A percentile compares a stretch with the other conserved stretches of the same genome.
Conservation (phyloP, 2,797 vertebrate species). For the Dromococcyx pavoninus region DNA sequence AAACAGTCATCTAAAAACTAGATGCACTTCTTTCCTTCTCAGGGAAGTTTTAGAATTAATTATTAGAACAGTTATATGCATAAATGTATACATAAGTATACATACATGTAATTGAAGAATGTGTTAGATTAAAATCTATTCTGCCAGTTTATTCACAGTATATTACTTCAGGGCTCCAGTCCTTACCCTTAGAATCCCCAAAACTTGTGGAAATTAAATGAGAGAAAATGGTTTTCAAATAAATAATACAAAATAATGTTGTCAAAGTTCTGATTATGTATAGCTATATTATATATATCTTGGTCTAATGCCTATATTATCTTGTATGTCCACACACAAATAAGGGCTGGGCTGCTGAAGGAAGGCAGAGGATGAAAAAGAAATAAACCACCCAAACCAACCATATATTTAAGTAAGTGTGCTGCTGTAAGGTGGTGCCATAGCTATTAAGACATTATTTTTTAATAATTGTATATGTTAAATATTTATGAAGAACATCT, state of each 20-base stretch:
- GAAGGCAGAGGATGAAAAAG: background rate
- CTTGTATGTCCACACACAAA: background rate
- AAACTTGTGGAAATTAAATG: background rate
- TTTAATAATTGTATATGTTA: conserved; percentile 15
- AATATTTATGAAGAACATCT: conserved; percentile 17
- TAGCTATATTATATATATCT: background rate
- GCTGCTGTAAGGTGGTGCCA: background rate
- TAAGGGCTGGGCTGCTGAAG: background rate
- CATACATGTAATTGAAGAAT: background rate
- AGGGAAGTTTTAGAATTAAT: background rate
- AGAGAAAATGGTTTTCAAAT: background rate
- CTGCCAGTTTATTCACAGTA: background rate
- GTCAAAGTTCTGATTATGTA: background rate
- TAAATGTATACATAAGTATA: background rate
- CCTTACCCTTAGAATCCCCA: background rate
- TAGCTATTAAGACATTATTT: background rate
- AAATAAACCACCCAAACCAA: background rate
- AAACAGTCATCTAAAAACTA: background rate
- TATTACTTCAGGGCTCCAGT: background rate
- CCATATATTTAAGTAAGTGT: background rate
- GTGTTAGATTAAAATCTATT: background rate
- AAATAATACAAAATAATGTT: background rate
- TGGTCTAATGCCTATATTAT: background rate
- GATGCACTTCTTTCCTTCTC: background rate
- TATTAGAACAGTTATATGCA: background rate